phyloP scores from a whole-genome alignment of 2,888 invertebrate species.

The Schizaphis graminum region DNA sequence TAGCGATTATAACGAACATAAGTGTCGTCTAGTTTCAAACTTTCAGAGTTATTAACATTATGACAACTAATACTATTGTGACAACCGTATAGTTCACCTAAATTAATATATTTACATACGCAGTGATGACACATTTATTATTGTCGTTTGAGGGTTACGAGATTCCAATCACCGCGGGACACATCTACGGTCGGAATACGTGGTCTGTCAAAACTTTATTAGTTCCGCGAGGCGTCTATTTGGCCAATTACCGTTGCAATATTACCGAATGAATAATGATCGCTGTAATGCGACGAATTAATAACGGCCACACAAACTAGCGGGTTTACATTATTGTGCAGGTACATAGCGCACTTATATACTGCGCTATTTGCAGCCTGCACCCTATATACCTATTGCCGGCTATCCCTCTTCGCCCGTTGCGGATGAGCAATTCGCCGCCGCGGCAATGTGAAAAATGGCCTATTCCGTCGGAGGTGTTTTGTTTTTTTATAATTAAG shows the following conservation, averaged over 20 bases:
- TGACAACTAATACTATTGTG: not conserved
- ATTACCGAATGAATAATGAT: constrained; percentile 35
- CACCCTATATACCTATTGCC: not conserved
- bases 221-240: not conserved
- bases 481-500: constrained; percentile 35
- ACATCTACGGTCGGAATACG: not conserved
- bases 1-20: not conserved
- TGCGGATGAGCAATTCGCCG: not conserved
- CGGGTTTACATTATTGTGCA: not conserved
- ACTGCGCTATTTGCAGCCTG: not conserved
- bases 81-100: not conserved
- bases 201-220: constrained; percentile 24
- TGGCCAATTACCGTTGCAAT: not conserved
- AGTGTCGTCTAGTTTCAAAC: not conserved
- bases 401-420: not conserved
- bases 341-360: not conserved
- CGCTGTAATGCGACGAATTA: constrained; percentile 17
- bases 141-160: not conserved
- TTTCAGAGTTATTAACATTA: not conserved
- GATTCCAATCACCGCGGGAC: not conserved
- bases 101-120: not conserved
- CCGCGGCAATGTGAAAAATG: constrained; percentile 32
- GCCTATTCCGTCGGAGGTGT: not conserved
- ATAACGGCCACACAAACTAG: constrained; percentile 15
- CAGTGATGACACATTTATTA: not conserved